A percentile compares a stretch with the other conserved stretches of the same genome.
These are phyloP conservation scores for Dicentrarchus labrax DNA, from an alignment of 2,113 vertebrate species.

Conservation along the genomic window DNA sequence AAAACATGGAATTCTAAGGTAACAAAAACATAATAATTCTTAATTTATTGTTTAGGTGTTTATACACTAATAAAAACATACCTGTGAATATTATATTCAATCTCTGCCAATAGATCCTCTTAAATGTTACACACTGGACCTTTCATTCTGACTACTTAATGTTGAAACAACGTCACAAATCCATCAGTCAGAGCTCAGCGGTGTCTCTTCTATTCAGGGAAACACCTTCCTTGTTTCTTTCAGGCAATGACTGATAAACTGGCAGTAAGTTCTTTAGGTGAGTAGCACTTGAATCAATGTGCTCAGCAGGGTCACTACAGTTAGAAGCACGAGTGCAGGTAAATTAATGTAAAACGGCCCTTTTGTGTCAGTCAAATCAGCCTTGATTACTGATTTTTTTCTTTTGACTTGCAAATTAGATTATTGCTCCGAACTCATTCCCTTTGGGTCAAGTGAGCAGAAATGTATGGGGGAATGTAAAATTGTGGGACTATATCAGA, in stretches of 20 bases:
- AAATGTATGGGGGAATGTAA: neutral
- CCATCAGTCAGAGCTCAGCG: slow-evolving; percentile 10
- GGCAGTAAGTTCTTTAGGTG: slow-evolving; percentile 11
- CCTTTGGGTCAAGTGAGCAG: slow-evolving; percentile 1
- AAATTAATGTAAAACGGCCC: slow-evolving; percentile 24
- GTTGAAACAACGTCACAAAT: neutral
- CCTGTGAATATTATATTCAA: no score
- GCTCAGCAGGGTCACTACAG: slow-evolving; percentile 38
- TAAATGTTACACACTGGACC: no score
- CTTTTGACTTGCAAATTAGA: slow-evolving; percentile 43
- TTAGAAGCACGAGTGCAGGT: neutral
- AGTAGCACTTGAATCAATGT: slow-evolving; percentile 58
- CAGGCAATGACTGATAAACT: slow-evolving; percentile 30
- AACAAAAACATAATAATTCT: no score
- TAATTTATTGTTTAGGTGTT: no score
- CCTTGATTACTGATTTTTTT: slow-evolving; percentile 19
- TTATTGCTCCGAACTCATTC: slow-evolving; percentile 17
- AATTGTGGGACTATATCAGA: slow-evolving; percentile 16
- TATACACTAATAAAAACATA: no score
- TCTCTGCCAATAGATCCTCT: no score
- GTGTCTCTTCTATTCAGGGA: slow-evolving; percentile 23
- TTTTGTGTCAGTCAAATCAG: slow-evolving; percentile 36
- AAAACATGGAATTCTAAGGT: no score
- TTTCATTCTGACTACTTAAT: neutral
- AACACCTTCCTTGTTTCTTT: slow-evolving; percentile 35